Evolutionary conservation across 2,113 vertebrate species (phyloP).

Genomic region (Malaclemys terrapin): DNA sequence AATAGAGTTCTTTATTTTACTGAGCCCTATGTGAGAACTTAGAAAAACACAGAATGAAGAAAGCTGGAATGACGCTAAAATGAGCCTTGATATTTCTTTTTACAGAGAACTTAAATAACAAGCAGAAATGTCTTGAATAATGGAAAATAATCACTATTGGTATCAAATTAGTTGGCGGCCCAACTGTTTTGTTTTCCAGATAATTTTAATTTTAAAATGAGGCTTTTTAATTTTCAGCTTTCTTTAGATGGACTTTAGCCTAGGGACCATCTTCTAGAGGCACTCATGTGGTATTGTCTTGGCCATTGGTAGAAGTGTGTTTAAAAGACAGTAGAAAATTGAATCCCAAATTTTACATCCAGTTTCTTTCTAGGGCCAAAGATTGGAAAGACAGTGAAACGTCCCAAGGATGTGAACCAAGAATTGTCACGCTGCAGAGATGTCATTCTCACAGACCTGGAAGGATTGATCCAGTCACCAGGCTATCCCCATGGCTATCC

Average conservation of each 20-base stretch:
- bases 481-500: neutral
- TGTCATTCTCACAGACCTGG: neutral
- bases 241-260: neutral
- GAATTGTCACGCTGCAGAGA: neutral
- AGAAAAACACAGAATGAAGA: neutral
- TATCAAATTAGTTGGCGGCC: neutral
- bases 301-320: neutral
- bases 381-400: neutral
- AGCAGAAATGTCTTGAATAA: neutral
- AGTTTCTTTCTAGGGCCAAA: neutral
- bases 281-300: neutral
- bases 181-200: neutral
- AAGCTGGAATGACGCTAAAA: neutral
- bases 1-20: neutral
- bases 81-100: neutral
- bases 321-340: neutral
- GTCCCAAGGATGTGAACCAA: neutral
- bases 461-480: neutral
- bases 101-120: neutral
- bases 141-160: neutral
- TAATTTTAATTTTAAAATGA: neutral
- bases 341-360: neutral
- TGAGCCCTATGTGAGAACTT: neutral
- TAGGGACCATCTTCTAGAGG: rapidly evolving
- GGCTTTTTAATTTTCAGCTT: neutral